Evolutionary conservation across 92 coral and sea anemone genomes (phyloP).

Genomic region (Epizoanthus rinbou): DNA sequence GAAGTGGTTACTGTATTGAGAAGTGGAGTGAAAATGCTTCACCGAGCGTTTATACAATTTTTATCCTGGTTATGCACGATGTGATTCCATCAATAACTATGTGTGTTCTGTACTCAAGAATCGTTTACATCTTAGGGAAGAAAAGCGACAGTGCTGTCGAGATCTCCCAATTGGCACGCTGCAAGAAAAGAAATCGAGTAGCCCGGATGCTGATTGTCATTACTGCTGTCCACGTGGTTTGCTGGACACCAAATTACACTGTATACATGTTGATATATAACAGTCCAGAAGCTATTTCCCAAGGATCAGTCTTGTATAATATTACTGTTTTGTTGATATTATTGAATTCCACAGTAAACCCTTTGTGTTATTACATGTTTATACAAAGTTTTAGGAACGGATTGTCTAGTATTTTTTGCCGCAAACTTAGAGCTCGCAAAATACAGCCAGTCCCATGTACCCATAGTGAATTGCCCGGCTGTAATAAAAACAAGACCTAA

Average conservation of each 20-base stretch:
- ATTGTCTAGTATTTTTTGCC: neutral
- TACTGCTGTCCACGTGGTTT: neutral
- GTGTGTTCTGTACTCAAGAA: neutral
- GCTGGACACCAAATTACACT: neutral
- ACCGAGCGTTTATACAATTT: neutral
- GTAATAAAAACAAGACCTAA: too few relatives aligned
- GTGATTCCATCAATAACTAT: neutral
- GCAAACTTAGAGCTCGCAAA: neutral
- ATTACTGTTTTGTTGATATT: neutral
- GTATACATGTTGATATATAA: neutral
- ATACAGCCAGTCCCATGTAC: too few relatives aligned
- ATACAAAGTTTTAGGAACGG: neutral
- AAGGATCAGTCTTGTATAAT: neutral
- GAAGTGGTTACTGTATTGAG: neutral
- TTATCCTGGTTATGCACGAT: neutral
- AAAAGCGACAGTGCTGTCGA: neutral
- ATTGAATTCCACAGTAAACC: neutral
- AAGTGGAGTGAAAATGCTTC: neutral
- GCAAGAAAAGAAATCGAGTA: neutral
- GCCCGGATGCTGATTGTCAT: neutral
- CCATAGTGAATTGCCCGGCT: too few relatives aligned
- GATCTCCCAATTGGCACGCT: neutral
- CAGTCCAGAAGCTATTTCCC: neutral
- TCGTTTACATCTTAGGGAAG: neutral
- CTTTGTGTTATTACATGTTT: neutral